These are phyloP conservation scores for Phaenicophaeus curvirostris DNA, from an alignment of 2,797 vertebrate genomes.

Conservation along the genomic window DNA sequence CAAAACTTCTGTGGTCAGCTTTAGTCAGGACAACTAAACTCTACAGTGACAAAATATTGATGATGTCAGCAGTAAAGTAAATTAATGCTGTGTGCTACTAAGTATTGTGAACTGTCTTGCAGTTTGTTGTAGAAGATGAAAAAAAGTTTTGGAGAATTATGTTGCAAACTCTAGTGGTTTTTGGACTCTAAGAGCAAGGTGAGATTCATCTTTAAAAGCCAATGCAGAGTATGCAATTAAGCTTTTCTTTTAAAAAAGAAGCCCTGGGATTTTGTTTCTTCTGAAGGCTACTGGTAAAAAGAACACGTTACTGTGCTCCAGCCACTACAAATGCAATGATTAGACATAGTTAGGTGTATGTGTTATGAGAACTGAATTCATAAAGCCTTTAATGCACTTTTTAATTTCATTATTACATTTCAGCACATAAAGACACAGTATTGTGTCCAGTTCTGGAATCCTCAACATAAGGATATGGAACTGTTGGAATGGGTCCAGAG, in stretches of 20 bases:
- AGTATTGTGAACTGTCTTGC: background rate
- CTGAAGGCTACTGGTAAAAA: background rate
- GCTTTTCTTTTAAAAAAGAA: background rate
- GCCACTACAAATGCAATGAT: background rate
- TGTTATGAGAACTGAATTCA: background rate
- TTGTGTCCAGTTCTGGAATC: too few relatives aligned
- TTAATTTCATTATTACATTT: background rate
- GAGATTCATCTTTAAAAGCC: background rate
- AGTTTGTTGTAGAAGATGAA: background rate
- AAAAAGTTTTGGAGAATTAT: background rate
- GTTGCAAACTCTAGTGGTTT: background rate
- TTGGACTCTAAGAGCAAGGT: background rate
- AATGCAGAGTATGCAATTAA: background rate
- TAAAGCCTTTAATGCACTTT: background rate
- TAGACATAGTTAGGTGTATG: background rate
- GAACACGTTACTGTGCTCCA: background rate
- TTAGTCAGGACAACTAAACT: constrained; percentile 34
- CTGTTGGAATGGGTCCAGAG: too few relatives aligned
- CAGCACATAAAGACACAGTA: background rate
- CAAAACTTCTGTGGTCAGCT: constrained; percentile 55
- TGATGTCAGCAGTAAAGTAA: constrained; percentile 26
- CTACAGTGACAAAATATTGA: constrained; percentile 24
- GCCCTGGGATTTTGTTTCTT: background rate
- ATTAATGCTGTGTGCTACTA: background rate
- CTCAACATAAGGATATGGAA: too few relatives aligned